Conservation (phyloP, 2,797 vertebrate genomes). For the Poecilia velifera region DNA sequence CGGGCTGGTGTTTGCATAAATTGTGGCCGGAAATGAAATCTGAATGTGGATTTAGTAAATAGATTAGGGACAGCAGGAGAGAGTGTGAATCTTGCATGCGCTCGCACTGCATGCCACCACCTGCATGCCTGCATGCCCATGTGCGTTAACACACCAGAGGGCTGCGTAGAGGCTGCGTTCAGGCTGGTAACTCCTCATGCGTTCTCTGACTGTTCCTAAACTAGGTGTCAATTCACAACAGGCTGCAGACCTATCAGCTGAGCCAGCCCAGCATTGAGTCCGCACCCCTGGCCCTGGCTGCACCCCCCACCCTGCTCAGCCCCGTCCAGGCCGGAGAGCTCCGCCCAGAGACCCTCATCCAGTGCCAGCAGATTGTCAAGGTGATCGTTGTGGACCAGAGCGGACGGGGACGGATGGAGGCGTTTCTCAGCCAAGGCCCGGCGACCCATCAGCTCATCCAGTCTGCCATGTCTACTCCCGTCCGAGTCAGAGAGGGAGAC, state of each 20-base stretch:
- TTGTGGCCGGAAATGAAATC: slow-evolving; percentile 6
- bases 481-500: slow-evolving; percentile 81
- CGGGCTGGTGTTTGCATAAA: slow-evolving; percentile 46
- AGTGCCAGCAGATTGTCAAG: slow-evolving; percentile 99
- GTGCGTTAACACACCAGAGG: slow-evolving; percentile 69
- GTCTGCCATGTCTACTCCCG: slow-evolving; percentile 90
- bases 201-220: slow-evolving; percentile 99
- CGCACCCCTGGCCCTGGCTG: slow-evolving; percentile 85
- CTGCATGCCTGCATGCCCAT: slow-evolving; percentile 79
- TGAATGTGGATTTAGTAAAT: slow-evolving; percentile 29
- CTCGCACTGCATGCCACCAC: slow-evolving; percentile 61
- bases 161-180: slow-evolving; percentile 86
- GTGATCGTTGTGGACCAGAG: slow-evolving; percentile 98
- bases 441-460: slow-evolving; percentile 89
- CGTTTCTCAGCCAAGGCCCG: slow-evolving; percentile 94
- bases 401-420: slow-evolving; percentile 93
- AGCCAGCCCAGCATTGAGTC: slow-evolving; percentile 84
- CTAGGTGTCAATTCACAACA: slow-evolving; percentile 99
- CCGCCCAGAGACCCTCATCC: slow-evolving; percentile 92
- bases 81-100: slow-evolving; percentile 60
- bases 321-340: slow-evolving; percentile 80
- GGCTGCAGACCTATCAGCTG: slow-evolving; percentile 99
- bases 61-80: slow-evolving; percentile 32
- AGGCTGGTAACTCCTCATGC: slow-evolving; percentile 99
- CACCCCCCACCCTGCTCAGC: slow-evolving; percentile 83